Percentiles rank a stretch among this genome's conserved stretches.
Evolutionary conservation across 23 tunicate species (phyloP).

Genomic region (Corella eumyota): DNA sequence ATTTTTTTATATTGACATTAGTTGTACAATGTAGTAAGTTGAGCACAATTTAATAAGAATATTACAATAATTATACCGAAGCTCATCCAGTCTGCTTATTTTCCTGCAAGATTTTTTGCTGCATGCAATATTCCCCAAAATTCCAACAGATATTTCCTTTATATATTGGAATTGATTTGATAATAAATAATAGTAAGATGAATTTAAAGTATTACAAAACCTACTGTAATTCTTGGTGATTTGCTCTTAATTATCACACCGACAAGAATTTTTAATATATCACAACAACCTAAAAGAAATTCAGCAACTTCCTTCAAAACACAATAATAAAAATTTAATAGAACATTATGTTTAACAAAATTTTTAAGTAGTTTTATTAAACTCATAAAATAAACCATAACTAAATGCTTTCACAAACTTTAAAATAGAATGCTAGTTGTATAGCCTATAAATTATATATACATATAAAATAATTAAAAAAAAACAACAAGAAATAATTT

Average conservation of each 20-base stretch:
- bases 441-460: not conserved
- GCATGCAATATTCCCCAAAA: slow-evolving; percentile 79
- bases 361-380: no score
- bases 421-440: not conserved
- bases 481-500: no score
- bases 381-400: no score
- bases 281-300: slow-evolving; percentile 47
- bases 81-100: slow-evolving; percentile 19
- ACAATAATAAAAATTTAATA: not conserved
- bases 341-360: no score
- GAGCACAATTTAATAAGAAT: no score
- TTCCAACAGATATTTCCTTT: slow-evolving; percentile 69
- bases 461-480: not conserved
- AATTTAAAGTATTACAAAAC: not conserved
- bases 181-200: no score
- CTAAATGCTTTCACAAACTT: not conserved
- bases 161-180: not conserved
- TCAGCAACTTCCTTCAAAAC: slow-evolving; percentile 53
- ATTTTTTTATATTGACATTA: no score
- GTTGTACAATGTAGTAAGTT: no score
- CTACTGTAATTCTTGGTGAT: slow-evolving; percentile 59
- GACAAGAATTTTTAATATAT: slow-evolving; percentile 36
- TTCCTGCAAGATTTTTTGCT: slow-evolving; percentile 37
- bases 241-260: slow-evolving; percentile 56
- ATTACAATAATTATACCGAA: slow-evolving; percentile 15